These are phyloP conservation scores for Agrotis puta DNA, from an alignment of 2,888 invertebrate genomes.

Conservation along the genomic window DNA sequence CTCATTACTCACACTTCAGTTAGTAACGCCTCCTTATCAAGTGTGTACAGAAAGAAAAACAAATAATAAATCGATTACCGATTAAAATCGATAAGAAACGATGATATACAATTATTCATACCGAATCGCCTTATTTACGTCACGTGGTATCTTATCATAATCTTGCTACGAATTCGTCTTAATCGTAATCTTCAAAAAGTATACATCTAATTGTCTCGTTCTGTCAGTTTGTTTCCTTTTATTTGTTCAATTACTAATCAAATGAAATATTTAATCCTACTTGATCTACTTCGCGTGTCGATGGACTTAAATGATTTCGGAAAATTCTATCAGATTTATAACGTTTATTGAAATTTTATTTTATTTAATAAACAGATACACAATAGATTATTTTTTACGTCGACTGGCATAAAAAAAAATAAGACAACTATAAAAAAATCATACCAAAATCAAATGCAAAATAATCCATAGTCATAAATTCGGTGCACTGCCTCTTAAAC, in stretches of 20 bases:
- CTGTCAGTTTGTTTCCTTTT: slow-evolving; percentile 13
- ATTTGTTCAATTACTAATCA: slow-evolving; percentile 1
- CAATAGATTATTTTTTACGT: too few relatives aligned
- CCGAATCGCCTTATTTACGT: slow-evolving; percentile 41
- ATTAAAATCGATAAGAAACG: slow-evolving; percentile 54
- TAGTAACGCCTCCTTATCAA: slow-evolving; percentile 32
- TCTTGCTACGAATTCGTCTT: slow-evolving; percentile 28
- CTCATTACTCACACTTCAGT: not conserved
- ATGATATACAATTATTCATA: slow-evolving; percentile 34
- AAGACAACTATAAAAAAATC: not conserved
- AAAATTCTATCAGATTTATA: not conserved
- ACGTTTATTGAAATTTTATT: not conserved
- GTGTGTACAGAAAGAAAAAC: slow-evolving; percentile 34
- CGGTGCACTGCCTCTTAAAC: slow-evolving; percentile 17
- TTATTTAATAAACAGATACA: too few relatives aligned
- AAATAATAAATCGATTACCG: slow-evolving; percentile 45
- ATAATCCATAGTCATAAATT: slow-evolving; percentile 18
- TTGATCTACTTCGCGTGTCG: not conserved
- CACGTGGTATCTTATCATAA: slow-evolving; percentile 42
- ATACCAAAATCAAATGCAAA: not conserved
- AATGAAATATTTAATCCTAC: slow-evolving; percentile 14
- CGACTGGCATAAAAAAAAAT: too few relatives aligned
- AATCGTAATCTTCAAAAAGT: slow-evolving; percentile 25
- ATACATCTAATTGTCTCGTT: slow-evolving; percentile 21
- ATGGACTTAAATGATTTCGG: not conserved